phyloP scores from a whole-genome alignment of 2,888 invertebrate genomes.

The Yponomeuta sedellus region DNA sequence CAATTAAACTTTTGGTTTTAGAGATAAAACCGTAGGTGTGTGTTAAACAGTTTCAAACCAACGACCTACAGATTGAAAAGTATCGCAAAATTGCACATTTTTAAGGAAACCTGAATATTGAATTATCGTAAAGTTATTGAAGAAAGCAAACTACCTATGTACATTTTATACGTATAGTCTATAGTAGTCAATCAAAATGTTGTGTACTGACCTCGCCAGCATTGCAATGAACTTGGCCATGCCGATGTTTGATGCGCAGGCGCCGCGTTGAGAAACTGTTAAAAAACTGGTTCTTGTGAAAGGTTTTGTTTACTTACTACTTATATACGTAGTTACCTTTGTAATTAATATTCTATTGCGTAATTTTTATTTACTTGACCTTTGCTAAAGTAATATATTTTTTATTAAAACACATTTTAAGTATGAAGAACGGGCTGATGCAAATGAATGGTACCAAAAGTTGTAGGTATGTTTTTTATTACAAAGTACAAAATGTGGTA shows the following conservation, averaged over 20 bases:
- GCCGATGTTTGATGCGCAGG: conserved; percentile 12
- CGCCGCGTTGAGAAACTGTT: conserved; percentile 5
- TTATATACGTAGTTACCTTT: background rate
- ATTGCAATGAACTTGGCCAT: conserved; percentile 22
- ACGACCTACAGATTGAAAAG: no score
- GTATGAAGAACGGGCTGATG: no score
- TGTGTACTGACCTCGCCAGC: background rate
- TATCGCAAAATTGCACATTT: no score
- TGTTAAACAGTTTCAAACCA: no score
- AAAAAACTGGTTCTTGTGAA: conserved; percentile 7
- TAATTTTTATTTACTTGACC: background rate
- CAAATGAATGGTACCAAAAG: no score
- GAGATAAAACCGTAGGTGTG: no score
- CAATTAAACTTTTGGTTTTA: no score
- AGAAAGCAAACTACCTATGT: no score
- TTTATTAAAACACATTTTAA: background rate
- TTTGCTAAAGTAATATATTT: background rate
- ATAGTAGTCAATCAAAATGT: background rate
- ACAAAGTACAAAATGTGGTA: no score
- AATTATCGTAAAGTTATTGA: no score
- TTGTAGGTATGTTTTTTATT: no score
- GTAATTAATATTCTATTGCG: background rate
- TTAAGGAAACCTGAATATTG: no score
- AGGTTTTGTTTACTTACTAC: background rate
- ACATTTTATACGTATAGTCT: background rate